Conservation (phyloP, 2,888 invertebrate species). For the Pheosia gnoma region DNA sequence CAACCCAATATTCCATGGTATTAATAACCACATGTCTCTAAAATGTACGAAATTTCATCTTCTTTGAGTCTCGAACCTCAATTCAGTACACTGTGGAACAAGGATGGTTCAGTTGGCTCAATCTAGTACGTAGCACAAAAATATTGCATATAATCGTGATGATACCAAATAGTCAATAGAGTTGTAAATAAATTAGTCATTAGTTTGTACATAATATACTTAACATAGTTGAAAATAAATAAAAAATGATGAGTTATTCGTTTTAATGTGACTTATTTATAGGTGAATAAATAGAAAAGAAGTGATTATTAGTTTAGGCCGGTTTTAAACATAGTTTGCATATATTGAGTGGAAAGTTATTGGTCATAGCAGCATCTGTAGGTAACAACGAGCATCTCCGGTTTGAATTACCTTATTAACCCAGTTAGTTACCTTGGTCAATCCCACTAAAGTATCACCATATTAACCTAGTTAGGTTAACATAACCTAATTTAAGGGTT, state of each 20-base stretch:
- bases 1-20: neutral
- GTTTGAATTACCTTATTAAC: neutral
- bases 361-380: neutral
- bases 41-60: neutral
- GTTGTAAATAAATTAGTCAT: slow-evolving; percentile 80
- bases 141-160: slow-evolving; percentile 52
- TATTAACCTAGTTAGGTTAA: too few relatives aligned
- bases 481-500: too few relatives aligned
- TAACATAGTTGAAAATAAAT: slow-evolving; percentile 6
- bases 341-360: neutral
- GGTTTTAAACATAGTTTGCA: neutral
- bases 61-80: neutral
- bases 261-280: neutral
- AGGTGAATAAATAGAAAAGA: too few relatives aligned
- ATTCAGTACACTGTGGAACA: neutral
- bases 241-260: neutral
- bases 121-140: neutral
- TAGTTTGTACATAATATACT: slow-evolving; percentile 57
- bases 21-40: too few relatives aligned
- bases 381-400: neutral
- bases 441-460: neutral
- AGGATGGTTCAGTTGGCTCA: neutral
- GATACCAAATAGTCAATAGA: slow-evolving; percentile 79
- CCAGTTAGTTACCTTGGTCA: neutral
- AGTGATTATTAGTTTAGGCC: too few relatives aligned